Conservation (phyloP, 2,888 invertebrate genomes). For the Zeuzera pyrina region DNA sequence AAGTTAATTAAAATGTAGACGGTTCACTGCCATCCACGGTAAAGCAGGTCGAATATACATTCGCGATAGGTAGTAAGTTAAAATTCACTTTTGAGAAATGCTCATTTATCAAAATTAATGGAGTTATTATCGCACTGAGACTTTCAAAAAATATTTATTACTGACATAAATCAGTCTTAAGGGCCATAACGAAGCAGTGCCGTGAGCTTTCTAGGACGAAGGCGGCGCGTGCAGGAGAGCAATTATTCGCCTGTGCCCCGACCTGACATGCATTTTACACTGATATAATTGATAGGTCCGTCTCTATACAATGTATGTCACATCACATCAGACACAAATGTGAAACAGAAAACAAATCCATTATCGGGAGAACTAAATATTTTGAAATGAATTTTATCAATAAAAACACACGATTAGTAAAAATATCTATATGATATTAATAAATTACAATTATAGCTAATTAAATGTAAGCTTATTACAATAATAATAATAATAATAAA, state of each 20-base stretch:
- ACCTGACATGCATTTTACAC: conserved; percentile 18
- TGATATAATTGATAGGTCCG: too few species aligned
- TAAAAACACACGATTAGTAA: too few species aligned
- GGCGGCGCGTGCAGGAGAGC: conserved; percentile 25
- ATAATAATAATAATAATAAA: too few species aligned
- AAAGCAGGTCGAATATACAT: conserved; percentile 35
- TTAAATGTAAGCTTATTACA: too few species aligned
- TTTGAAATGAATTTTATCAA: too few species aligned
- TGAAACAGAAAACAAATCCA: too few species aligned
- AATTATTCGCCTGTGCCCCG: conserved; percentile 27
- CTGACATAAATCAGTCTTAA: conserved; percentile 66
- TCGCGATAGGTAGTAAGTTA: conserved; percentile 31
- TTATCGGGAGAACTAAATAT: too few species aligned
- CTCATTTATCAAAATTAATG: conserved; percentile 73
- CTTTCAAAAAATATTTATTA: conserved; percentile 72
- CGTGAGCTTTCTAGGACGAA: conserved; percentile 63
- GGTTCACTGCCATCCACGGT: conserved; percentile 39
- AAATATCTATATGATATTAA: too few species aligned
- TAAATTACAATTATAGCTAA: too few species aligned
- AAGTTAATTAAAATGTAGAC: conserved; percentile 56
- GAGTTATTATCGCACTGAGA: conserved; percentile 70
- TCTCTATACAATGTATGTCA: too few species aligned
- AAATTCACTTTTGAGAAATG: conserved; percentile 69
- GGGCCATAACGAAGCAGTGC: conserved; percentile 61
- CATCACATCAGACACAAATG: too few species aligned